Evolutionary conservation across 2,888 invertebrate genomes (phyloP), one percentile per base, ranked within the genome.

Genomic region (Microctonus aethiopoides): DNA sequence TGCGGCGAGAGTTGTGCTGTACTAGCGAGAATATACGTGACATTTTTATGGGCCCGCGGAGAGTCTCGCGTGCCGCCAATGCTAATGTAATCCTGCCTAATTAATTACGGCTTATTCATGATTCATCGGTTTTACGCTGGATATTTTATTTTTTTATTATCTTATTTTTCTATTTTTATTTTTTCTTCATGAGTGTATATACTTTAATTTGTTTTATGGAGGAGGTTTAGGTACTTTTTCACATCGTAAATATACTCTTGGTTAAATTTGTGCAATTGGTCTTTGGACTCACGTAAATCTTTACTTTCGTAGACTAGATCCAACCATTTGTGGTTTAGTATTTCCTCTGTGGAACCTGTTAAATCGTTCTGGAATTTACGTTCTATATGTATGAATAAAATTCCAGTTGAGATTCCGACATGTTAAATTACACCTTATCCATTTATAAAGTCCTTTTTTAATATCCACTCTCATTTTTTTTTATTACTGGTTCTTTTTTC

Each of bases 41-140:
- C 81, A 78, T 80, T 81, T 83, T 83, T 80, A 83, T 78, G 81
- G 80, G 78, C 77, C 81, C 80, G 74, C 76, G 72, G 78, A 79
- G 82, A 80, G 79, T 80, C 79, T 80, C 81, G 79, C 81, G 80
- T 80, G 81, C 78, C 78, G 74, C 76, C 77, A 74, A 81, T 78
- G 78, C 78, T 79, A 80, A 80, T 79, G 80, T 79, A 78, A 81
- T 80, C 80, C 80, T 72, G 75, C 72, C 78, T 81, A 82, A 83
- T 82, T 83, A 82, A 82, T 82, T 81, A 81, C 79, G 76, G 75
- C 77, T 80, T 79, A 80, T 79, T 82, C 80, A 81, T 80, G 81
- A 82, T 81, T 81, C 82, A 81, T 79, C 77, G 80, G 70, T 71
- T 74, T 65, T 60, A 60, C 63, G 46, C 56, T 57, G 16, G 29